Base-by-base conservation (phyloP, 2,888 invertebrate genomes). In the Coenonympha glycerion region DNA sequence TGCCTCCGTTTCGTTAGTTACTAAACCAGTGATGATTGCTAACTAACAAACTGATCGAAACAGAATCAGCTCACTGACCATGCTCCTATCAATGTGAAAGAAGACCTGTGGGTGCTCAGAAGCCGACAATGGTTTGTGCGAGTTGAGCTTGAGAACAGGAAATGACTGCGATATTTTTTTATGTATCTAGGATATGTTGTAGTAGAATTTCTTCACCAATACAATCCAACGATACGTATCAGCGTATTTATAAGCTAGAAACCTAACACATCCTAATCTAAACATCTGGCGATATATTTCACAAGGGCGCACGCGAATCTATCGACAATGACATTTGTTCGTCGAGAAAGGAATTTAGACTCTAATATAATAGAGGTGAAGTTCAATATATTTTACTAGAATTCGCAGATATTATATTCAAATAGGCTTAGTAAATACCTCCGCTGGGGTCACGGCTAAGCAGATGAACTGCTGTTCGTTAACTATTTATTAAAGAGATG, bases 381-480 rank as follows among this genome's bases (percentile, higher is more conserved):
- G 41, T 6, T 5, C 13, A 21, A 24, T 33, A 24, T 31, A 15
- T 3, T 9, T 28, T 49, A 9, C 19, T 26, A 4, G 3, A 36
- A 9, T 54, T 55, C n/a, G 48, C 50, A 55, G 33, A 56, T 51
- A n/a, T n/a, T n/a, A 47, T 61, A 64, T 65, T 64, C 44, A 61
- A 58, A 60, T 59, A 54, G 52, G 51, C 52, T 57, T 40, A 60
- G 55, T 50, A 56, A 50, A 65, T 64, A 60, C 58, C n/a, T n/a
- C n/a, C n/a, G 52, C 45, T 56, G 56, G 65, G 67, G 67, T 70
- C 70, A 69, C 52, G 70, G 66, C 59, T 65, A 58, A 53, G 52
- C 28, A 46, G 39, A 52, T 57, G 57, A 59, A 59, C 55, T 33
- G 42, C 28, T 18, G 33, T 22, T 39, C 11, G 21, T 47, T 51